Percentiles rank a stretch among this genome's conserved stretches.
Evolutionary conservation across 2,888 invertebrate species (phyloP).

Genomic region (Seira ritae): DNA sequence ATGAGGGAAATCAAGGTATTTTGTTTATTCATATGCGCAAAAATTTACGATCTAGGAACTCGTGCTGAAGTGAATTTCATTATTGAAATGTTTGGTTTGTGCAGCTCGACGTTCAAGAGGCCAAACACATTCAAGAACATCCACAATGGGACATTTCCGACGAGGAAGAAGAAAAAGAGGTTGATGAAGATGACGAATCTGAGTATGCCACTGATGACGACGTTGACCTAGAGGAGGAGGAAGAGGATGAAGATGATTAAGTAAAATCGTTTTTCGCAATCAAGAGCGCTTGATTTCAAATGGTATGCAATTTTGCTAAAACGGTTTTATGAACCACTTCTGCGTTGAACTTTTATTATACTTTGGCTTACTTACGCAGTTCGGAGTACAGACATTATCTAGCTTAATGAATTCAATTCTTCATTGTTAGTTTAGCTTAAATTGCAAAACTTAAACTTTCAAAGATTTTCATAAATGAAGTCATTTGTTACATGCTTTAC

Average conservation of each 20-base stretch:
- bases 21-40: slow-evolving; percentile 32
- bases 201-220: slow-evolving; percentile 84
- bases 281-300: no score
- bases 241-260: slow-evolving; percentile 67
- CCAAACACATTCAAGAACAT: slow-evolving; percentile 93
- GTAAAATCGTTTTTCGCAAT: not conserved
- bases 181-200: slow-evolving; percentile 80
- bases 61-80: no score
- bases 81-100: slow-evolving; percentile 42
- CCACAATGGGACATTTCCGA: slow-evolving; percentile 99
- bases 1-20: slow-evolving; percentile 91
- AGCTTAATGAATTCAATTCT: no score
- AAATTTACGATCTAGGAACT: not conserved
- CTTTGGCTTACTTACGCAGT: no score
- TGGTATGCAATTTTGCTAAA: no score
- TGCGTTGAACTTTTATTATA: no score
- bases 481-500: slow-evolving; percentile 2
- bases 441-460: not conserved
- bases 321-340: no score
- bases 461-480: not conserved
- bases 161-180: slow-evolving; percentile 88
- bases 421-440: no score
- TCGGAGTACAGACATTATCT: no score
- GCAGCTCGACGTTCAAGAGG: slow-evolving; percentile 96
- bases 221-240: slow-evolving; percentile 73